Evolutionary conservation across 2,797 vertebrate genomes (phyloP), one percentile per base, ranked within the genome.

Genomic region (Gymnopithys bicolor): DNA sequence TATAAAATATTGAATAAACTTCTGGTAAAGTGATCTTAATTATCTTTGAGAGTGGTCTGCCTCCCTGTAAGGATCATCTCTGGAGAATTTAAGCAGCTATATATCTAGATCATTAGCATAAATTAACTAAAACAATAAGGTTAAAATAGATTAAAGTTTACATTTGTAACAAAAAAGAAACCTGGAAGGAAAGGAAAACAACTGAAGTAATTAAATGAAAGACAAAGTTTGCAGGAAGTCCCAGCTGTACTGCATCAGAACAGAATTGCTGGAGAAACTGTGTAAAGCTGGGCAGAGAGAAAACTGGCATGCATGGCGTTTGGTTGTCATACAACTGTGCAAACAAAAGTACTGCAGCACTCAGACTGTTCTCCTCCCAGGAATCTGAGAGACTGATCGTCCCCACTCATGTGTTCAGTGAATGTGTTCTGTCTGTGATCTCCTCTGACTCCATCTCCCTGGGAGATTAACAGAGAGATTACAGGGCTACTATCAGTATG

Each of bases 261-360:
- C 23, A 67, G 68, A 69, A 60, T 18, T 64, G 25, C 55, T 46
- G 60, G 30, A 64, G 78, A 73, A 59, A 35, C 10, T n/a, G 43
- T 2, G 2, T 46, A 12, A 46, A 33, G 24, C n/a, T 32, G 39
- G 5, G 19, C 17, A 35, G 35, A 43, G 43, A 52, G 27, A 6
- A 5, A 33, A 2, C 18, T 5, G 22, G 37, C 0, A 0, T 4
- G 1, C 30, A 32, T 28, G 7, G 17, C 21, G 43, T 33, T 78
- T 0, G 0, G 9, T 5, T 56, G 37, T 5, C 43, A 12, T 27
- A 18, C 4, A 13, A 4, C 9, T 23, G 33, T 28, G 25, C 37
- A 46, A 70, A 85, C 24, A 10, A 17, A 75, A 55, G n/a, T 28
- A 18, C 10, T 25, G 27, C 49, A 63, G 35, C 45, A 19, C 43